Base-by-base conservation (phyloP, 2,797 vertebrate genomes). In the Oophaga sylvatica region DNA sequence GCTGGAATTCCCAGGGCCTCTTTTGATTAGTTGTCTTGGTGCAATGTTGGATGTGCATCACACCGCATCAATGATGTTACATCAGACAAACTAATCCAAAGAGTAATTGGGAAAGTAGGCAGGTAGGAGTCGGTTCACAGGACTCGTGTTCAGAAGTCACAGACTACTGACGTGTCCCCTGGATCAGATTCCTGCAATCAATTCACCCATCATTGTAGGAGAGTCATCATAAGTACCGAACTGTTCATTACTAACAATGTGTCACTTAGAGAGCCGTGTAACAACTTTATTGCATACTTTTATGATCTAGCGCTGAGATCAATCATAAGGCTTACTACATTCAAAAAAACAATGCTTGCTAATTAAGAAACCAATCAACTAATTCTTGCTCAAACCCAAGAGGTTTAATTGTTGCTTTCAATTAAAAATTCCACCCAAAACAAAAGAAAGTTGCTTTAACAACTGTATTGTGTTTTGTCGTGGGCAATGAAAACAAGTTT, bases 401-500 rank as follows among this genome's bases (percentile, higher is more conserved):
- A 53, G 59, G 22, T 63, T 70, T 86, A 87, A 81, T 81, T 75
- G 79, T n/a, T 63, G 29, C 4, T 73, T 19, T 22, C 57, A 73
- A 56, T 81, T 68, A 56, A 75, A 53, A n/a, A 63, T 45, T 53
- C 80, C 41, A 53, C 53, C 56, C 59, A 81, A 57, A 56, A 65
- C 19, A 75, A 81, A 60, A 80, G 60, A 41, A 8, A 31, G 57
- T 16, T 59, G 9, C 60, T 57, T 11, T 79, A 22, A 22, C 41
- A 75, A 75, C 71, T 53, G n/a, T 59, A 31, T 31, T 79, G 77
- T 31, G 26, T 56, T 59, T 59, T 59, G n/a, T 59, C 26, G 20
- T 79, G 56, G 56, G 13, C 53, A 29, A 79, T 79, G 26, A 79
- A 60, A 31, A 59, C 56, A 59, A 81, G 68, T 22, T 75, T 75